Base-by-base conservation (phyloP, 2,797 vertebrate genomes). In the Myotis daubentonii region DNA sequence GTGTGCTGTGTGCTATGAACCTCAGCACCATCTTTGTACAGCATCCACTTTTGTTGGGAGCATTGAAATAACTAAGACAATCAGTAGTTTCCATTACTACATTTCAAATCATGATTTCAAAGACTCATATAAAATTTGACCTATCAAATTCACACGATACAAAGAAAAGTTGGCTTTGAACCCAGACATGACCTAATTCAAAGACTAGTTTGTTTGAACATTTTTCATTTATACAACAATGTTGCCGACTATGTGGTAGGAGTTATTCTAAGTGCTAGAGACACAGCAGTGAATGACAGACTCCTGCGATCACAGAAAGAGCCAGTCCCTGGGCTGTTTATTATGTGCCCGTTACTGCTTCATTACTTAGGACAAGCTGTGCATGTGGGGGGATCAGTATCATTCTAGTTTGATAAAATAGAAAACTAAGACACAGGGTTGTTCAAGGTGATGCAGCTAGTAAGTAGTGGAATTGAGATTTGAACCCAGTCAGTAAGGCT, bases 81-180 rank as follows among this genome's bases (percentile, higher is more conserved):
- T n/a, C 55, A 81, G n/a, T 49, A 13, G 44, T 36, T 44, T 65
- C 38, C 60, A 33, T 83, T 28, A 60, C 66, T 44, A 49, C 19
- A 15, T 23, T 65, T 92, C 23, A 38, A 47, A 85, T 72, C 33
- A 25, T 51, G n/a, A 65, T 28, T 55, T 71, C 44, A 92, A 93
- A 65, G 51, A 51, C 41, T 74, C 28, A n/a, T 30, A 28, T 10
- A 81, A 79, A 81, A 25, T 55, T 70, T 80, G 15, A 79, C 47
- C 33, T 71, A 17, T 33, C 1, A 75, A 86, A 88, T 78, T n/a
- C 22, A 68, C 25, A 28, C 10, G 25, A 70, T 49, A 33, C 5
- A 33, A 79, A 87, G 55, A 66, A n/a, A 66, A 17, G 3, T 25
- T 55, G 83, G 15, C 33, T 76, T 87, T 81, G 78, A 82, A n/a